A percentile compares a stretch with the other conserved stretches of the same genome.
Conservation (phyloP, 2,888 invertebrate genomes). For the Cosmorhoe ocellata region DNA sequence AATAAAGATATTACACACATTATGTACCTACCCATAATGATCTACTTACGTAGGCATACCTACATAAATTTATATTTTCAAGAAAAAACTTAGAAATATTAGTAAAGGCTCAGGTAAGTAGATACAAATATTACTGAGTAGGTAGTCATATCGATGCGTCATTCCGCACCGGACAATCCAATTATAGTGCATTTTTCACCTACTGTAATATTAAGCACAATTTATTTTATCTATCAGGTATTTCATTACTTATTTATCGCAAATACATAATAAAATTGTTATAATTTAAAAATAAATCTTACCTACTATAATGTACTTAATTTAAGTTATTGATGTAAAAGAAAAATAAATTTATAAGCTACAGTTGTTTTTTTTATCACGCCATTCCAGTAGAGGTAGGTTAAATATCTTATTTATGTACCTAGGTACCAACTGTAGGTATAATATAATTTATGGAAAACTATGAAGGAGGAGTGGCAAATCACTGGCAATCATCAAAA, state of each 20-base stretch:
- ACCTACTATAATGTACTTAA: conserved; percentile 76
- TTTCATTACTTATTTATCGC: conserved; percentile 60
- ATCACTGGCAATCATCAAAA: too few species aligned
- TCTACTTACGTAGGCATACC: background rate
- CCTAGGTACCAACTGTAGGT: too few species aligned
- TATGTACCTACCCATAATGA: background rate
- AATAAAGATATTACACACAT: background rate
- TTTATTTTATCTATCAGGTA: conserved; percentile 58
- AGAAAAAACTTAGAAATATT: background rate
- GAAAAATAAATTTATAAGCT: conserved; percentile 78
- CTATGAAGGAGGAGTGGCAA: too few species aligned
- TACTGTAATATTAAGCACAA: conserved; percentile 77
- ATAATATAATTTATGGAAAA: too few species aligned
- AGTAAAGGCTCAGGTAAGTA: background rate
- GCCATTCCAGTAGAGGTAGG: background rate
- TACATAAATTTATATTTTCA: too few species aligned
- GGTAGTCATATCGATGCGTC: conserved; percentile 3
- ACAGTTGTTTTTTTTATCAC: conserved; percentile 41
- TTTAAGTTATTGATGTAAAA: conserved; percentile 71
- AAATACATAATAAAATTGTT: conserved; percentile 73
- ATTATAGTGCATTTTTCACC: conserved; percentile 77
- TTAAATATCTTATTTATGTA: too few species aligned
- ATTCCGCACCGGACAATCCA: conserved; percentile 54
- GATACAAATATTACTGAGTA: background rate
- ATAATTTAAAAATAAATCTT: conserved; percentile 70